phyloP scores from a whole-genome alignment of 2,888 invertebrate genomes.

The Bembecia ichneumoniformis region DNA sequence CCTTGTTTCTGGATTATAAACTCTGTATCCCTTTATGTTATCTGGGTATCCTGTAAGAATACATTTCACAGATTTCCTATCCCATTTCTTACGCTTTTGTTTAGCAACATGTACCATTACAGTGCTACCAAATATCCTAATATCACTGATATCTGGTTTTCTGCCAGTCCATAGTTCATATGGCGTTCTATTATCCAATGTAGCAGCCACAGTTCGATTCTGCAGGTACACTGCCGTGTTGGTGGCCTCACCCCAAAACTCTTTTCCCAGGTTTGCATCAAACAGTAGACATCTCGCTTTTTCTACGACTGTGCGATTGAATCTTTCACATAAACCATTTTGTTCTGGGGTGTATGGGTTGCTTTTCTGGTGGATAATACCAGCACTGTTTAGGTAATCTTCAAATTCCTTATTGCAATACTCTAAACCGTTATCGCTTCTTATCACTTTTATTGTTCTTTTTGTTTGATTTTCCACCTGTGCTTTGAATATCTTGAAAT shows the following conservation, averaged over 20 bases:
- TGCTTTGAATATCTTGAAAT: constrained; percentile 16
- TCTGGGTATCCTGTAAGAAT: constrained; percentile 10
- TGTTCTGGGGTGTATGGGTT: constrained; percentile 9
- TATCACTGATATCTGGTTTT: constrained; percentile 8
- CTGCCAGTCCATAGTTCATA: constrained; percentile 10
- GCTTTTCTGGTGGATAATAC: constrained; percentile 15
- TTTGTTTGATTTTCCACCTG: constrained; percentile 20
- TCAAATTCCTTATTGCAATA: no score
- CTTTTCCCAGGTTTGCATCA: no score
- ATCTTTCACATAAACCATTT: constrained; percentile 8
- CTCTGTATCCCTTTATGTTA: constrained; percentile 11
- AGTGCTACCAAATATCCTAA: constrained; percentile 8
- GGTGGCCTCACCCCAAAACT: constrained; percentile 11
- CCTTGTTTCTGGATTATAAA: constrained; percentile 10
- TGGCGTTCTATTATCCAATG: constrained; percentile 9
- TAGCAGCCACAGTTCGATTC: constrained; percentile 3
- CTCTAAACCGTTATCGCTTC: constrained; percentile 5
- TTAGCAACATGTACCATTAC: constrained; percentile 12
- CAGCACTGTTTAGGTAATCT: background rate
- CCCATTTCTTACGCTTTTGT: constrained; percentile 9
- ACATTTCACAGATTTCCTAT: constrained; percentile 7
- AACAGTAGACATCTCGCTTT: constrained; percentile 9
- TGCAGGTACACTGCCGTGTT: constrained; percentile 10
- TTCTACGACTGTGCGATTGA: constrained; percentile 13
- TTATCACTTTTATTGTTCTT: constrained; percentile 17